Evolutionary conservation across 2,888 invertebrate genomes (phyloP).

Genomic region (Homarus gammarus): DNA sequence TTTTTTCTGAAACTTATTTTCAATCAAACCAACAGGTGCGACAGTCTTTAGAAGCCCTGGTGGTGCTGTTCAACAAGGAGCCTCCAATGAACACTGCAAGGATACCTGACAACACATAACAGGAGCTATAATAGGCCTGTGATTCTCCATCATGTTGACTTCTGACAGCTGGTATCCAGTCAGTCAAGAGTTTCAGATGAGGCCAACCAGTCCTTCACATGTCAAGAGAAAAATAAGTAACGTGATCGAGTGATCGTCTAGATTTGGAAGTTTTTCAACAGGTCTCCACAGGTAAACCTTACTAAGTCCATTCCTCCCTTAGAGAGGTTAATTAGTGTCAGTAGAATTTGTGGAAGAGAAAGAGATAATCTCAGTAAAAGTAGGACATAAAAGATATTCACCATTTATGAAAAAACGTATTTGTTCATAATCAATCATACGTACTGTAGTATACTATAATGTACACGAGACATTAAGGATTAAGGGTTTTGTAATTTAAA

Average conservation of each 20-base stretch:
- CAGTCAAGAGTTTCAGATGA: not conserved
- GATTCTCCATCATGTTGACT: slow-evolving; percentile 11
- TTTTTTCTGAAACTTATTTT: too few relatives aligned
- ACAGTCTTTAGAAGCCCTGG: slow-evolving; percentile 66
- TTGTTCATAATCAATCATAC: too few relatives aligned
- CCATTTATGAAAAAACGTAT: not conserved
- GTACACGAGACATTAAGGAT: too few relatives aligned
- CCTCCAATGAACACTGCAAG: slow-evolving; percentile 42
- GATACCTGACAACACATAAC: slow-evolving; percentile 71
- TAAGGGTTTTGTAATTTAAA: too few relatives aligned
- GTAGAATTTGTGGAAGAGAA: not conserved
- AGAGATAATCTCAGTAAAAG: not conserved
- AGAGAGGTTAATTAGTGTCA: not conserved
- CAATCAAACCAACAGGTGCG: slow-evolving; percentile 46
- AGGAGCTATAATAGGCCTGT: slow-evolving; percentile 31
- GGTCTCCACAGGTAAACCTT: not conserved
- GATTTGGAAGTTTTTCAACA: not conserved
- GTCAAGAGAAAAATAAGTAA: not conserved
- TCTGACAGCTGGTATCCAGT: slow-evolving; percentile 15
- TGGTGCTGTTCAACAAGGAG: slow-evolving; percentile 68
- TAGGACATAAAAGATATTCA: not conserved
- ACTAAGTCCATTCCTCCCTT: not conserved
- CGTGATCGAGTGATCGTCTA: not conserved
- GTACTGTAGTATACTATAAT: too few relatives aligned
- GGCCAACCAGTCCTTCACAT: not conserved